A percentile compares a stretch with the other conserved stretches of the same genome.
Conservation (phyloP, 2,113 vertebrate genomes). For the Pollachius pollachius region DNA sequence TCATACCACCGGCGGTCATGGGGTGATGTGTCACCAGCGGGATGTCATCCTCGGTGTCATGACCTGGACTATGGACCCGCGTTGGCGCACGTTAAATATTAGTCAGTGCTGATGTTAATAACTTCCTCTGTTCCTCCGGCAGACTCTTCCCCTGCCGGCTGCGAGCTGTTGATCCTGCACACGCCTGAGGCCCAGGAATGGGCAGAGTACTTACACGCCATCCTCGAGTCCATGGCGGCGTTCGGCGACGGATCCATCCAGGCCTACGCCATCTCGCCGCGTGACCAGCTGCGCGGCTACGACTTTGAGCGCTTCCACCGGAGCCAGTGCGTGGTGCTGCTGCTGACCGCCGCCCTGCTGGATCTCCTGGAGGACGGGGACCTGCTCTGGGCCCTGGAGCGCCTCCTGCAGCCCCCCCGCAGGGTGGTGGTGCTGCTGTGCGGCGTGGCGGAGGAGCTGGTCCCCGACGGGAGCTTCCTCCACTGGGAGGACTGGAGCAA, state of each 20-base stretch:
- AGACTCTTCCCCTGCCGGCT: conserved; percentile 10
- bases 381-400: conserved; percentile 40
- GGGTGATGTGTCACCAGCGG: too few relatives aligned
- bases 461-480: conserved; percentile 34
- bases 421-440: conserved; percentile 71
- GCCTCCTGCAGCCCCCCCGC: conserved; percentile 59
- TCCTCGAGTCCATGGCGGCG: conserved; percentile 52
- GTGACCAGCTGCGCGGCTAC: conserved; percentile 34
- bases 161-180: conserved; percentile 67
- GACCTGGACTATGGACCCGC: too few relatives aligned
- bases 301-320: conserved; percentile 47
- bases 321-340: conserved; percentile 63
- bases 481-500: conserved; percentile 71
- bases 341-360: conserved; percentile 57
- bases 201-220: conserved; percentile 67
- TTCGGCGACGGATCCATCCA: conserved; percentile 50
- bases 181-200: conserved; percentile 70
- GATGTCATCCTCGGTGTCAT: too few relatives aligned
- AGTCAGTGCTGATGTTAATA: background rate
- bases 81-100: background rate
- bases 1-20: too few relatives aligned
- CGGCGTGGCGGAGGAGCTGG: conserved; percentile 54
- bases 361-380: conserved; percentile 46
- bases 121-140: background rate
- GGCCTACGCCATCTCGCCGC: conserved; percentile 34